A percentile compares a stretch with the other conserved stretches of the same genome.
phyloP scores from a whole-genome alignment of 2,888 invertebrate genomes.

The Caenorhabditis imperialis region DNA sequence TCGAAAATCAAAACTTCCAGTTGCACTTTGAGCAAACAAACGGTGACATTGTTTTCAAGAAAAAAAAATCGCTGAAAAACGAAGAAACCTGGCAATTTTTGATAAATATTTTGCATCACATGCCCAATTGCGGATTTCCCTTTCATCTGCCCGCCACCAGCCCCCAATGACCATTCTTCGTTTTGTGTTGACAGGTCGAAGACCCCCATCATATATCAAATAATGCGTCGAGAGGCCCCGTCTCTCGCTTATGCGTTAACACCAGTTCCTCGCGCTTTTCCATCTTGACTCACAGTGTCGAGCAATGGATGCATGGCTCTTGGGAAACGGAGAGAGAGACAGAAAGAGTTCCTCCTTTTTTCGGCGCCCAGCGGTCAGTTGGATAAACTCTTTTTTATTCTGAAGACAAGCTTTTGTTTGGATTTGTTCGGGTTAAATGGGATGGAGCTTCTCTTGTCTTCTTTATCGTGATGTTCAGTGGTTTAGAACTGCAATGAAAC shows the following conservation, averaged over 20 bases:
- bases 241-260: constrained; percentile 42
- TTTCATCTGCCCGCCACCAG: constrained; percentile 42
- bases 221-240: constrained; percentile 47
- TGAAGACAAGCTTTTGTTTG: too few species aligned
- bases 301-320: constrained; percentile 27
- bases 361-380: not conserved
- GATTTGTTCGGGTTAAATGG: too few species aligned
- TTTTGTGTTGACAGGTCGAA: constrained; percentile 47
- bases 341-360: too few species aligned
- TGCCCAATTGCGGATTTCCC: constrained; percentile 19
- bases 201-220: constrained; percentile 52
- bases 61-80: too few species aligned
- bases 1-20: too few species aligned
- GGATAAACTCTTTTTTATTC: not conserved
- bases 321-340: not conserved
- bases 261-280: constrained; percentile 56
- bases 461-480: too few species aligned
- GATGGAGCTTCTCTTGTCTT: too few species aligned
- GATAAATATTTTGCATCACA: not conserved
- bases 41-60: too few species aligned
- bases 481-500: too few species aligned
- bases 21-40: too few species aligned
- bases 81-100: too few species aligned
- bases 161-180: constrained; percentile 5
- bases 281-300: constrained; percentile 42